phyloP scores from a whole-genome alignment of 2,888 invertebrate genomes.

The Scaptomyza polygonia region DNA sequence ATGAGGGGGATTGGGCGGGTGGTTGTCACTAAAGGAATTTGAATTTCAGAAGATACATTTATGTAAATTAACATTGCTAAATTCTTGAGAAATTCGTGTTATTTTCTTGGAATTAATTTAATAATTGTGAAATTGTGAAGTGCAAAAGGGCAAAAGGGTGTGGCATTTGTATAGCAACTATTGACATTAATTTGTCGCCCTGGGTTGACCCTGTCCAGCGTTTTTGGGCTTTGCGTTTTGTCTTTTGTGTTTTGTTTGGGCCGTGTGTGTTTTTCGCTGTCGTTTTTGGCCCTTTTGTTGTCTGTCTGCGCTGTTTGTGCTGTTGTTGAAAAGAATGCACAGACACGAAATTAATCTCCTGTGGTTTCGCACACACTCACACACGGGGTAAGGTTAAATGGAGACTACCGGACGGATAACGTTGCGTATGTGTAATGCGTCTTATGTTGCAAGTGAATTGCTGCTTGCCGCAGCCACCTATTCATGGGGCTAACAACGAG shows the following conservation, averaged over 20 bases:
- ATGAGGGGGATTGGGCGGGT: background rate
- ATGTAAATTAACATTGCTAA: background rate
- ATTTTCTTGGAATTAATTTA: slow-evolving; percentile 8
- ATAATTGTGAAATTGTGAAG: slow-evolving; percentile 14
- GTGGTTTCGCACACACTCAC: slow-evolving; percentile 52
- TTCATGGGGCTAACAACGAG: slow-evolving; percentile 44
- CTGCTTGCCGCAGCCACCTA: slow-evolving; percentile 22
- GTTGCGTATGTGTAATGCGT: slow-evolving; percentile 74
- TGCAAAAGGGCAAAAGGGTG: slow-evolving; percentile 1
- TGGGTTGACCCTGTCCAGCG: slow-evolving; percentile 26
- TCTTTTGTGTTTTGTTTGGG: slow-evolving; percentile 8
- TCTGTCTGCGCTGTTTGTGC: slow-evolving; percentile 14
- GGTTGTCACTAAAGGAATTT: background rate
- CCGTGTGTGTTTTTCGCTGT: slow-evolving; percentile 28
- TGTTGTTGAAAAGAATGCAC: slow-evolving; percentile 55
- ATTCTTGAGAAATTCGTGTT: background rate
- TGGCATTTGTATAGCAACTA: slow-evolving; percentile 17
- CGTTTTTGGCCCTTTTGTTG: slow-evolving; percentile 33
- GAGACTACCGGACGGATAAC: slow-evolving; percentile 28
- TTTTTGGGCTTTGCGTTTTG: slow-evolving; percentile 12
- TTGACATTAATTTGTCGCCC: slow-evolving; percentile 30
- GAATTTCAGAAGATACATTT: background rate
- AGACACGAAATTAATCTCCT: slow-evolving; percentile 78
- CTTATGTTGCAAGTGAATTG: slow-evolving; percentile 46
- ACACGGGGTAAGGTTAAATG: background rate